These are phyloP conservation scores for Cuculus canorus DNA, from an alignment of 2,797 vertebrate genomes.

Conservation along the genomic window DNA sequence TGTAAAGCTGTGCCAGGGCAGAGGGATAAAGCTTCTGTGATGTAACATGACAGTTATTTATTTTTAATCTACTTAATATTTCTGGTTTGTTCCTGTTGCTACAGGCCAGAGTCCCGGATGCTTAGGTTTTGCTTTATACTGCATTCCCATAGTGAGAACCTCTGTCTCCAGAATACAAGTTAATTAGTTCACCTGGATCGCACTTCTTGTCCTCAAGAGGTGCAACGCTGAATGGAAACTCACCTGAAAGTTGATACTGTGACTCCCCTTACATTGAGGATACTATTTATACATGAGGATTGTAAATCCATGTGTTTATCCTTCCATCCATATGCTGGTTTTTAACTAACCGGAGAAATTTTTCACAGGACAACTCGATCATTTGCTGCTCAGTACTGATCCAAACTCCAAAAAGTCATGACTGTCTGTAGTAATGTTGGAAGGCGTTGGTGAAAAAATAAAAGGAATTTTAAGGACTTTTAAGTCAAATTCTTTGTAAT, in stretches of 20 bases:
- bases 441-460: not conserved
- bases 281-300: not conserved
- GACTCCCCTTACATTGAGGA: not conserved
- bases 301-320: not conserved
- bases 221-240: not conserved
- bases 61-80: conserved; percentile 31
- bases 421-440: not conserved
- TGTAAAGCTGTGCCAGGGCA: not conserved
- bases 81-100: conserved; percentile 17
- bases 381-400: not conserved
- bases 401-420: not conserved
- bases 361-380: not conserved
- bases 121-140: not conserved
- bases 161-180: not conserved
- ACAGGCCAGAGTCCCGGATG: not conserved
- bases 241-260: not conserved
- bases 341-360: not conserved
- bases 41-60: not conserved
- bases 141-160: not conserved
- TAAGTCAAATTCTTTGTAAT: not conserved
- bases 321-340: not conserved
- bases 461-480: not conserved
- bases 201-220: not conserved
- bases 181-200: not conserved
- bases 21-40: not conserved